Base-by-base conservation (phyloP, 2,888 invertebrate species). In the Dryobotodes eremita region DNA sequence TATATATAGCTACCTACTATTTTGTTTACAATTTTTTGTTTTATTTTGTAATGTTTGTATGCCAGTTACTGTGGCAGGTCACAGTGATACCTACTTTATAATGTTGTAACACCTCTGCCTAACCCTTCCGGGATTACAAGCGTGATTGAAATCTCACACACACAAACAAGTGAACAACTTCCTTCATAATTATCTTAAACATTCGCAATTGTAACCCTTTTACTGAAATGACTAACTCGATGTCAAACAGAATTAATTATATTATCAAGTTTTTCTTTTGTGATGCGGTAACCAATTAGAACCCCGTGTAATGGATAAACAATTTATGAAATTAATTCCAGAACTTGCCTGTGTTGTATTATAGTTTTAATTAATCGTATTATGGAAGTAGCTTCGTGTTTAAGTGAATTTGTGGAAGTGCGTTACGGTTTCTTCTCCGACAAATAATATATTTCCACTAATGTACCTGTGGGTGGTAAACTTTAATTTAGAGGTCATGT, bases 241-340 rank as follows among this genome's bases (percentile, higher is more conserved):
- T 50, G 50, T 69, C 64, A 76, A 13, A 62, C 50, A 11, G 26
- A 66, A 86, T 84, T 71, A 68, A 87, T 87, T 68, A 68, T 46
- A 76, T 87, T 85, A 74, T 26, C 3, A 86, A 88, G 75, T 79
- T 87, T 79, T 85, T 81, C 75, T 76, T 76, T 80, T 85, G 73
- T 68, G 71, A 50, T 55, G 73, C 31, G 66, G 57, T n/a, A 62
- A 59, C 42, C 15, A 82, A 76, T 86, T 82, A 77, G 10, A 82
- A n/a, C 23, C 64, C 42, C 73, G 46, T 75, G 53, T 82, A 83
- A 71, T 82, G 62, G 62, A 74, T 77, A 82, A 76, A 86, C 59
- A 55, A 62, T n/a, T n/a, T 71, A 71, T 86, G 62, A 82, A 75
- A 69, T 71, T 23, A 70, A 82, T n/a, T 64, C n/a, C 10, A 42